Evolutionary conservation across 2,888 invertebrate species (phyloP).

Genomic region (Drosophila subquinaria): DNA sequence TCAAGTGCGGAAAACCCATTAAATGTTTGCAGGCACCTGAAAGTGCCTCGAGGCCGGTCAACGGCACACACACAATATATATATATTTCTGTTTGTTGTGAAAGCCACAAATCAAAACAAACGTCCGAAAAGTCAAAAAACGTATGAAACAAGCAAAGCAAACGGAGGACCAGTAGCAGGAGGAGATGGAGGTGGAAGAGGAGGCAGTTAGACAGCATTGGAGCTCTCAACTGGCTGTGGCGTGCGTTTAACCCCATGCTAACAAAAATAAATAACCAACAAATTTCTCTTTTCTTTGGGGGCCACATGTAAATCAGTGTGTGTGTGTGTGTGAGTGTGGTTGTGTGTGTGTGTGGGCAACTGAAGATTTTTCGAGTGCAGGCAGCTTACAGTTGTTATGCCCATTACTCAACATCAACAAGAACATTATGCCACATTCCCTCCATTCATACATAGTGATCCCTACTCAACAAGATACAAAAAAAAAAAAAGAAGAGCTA

Average conservation of each 20-base stretch:
- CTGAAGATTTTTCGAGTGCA: constrained; percentile 55
- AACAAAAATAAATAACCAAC: constrained; percentile 62
- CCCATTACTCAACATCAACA: constrained; percentile 80
- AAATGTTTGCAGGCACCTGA: constrained; percentile 61
- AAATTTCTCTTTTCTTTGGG: constrained; percentile 74
- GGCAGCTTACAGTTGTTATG: constrained; percentile 78
- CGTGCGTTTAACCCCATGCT: constrained; percentile 59
- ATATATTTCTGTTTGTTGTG: constrained; percentile 57
- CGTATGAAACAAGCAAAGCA: constrained; percentile 55
- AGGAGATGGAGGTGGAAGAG: neutral
- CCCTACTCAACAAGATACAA: constrained; percentile 11
- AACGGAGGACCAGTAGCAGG: constrained; percentile 4
- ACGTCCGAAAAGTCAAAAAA: constrained; percentile 60
- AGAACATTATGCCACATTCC: constrained; percentile 76
- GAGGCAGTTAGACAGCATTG: constrained; percentile 41
- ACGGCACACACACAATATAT: constrained; percentile 9
- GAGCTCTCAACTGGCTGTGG: constrained; percentile 46
- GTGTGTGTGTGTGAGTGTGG: constrained; percentile 13
- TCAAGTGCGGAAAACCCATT: constrained; percentile 79
- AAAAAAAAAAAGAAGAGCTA: constrained; percentile 15
- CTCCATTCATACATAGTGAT: constrained; percentile 64
- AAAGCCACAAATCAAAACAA: constrained; percentile 78
- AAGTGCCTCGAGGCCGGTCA: constrained; percentile 43
- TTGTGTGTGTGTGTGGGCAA: constrained; percentile 27
- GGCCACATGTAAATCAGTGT: constrained; percentile 54